Evolutionary conservation across 2,797 vertebrate species (phyloP).

Genomic region (Pseudotriccus pelzelni): DNA sequence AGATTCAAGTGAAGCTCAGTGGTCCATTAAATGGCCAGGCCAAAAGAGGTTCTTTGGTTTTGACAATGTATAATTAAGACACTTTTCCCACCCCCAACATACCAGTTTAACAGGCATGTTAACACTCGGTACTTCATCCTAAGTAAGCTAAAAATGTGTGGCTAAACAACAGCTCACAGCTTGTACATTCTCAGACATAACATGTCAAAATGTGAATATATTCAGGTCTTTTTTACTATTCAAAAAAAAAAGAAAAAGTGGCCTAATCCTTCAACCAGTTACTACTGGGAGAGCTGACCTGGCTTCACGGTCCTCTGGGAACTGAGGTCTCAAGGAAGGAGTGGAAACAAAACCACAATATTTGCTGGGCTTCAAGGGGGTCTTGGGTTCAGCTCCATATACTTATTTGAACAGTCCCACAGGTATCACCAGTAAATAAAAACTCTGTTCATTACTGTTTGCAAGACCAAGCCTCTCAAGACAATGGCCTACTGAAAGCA

Average conservation of each 20-base stretch:
- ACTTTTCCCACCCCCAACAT: constrained; percentile 26
- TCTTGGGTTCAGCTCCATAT: background rate
- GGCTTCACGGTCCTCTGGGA: background rate
- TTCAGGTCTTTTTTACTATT: background rate
- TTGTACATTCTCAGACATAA: constrained; percentile 5
- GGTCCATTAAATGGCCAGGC: constrained; percentile 24
- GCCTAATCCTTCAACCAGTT: background rate
- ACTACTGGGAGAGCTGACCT: background rate
- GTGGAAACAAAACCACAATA: background rate
- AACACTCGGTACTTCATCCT: constrained; percentile 42
- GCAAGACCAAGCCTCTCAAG: background rate
- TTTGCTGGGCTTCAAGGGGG: background rate
- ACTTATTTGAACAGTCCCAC: background rate
- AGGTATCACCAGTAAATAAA: background rate
- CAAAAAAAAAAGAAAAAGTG: background rate
- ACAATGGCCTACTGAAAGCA: background rate
- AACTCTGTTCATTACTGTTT: background rate
- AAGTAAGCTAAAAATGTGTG: constrained; percentile 15
- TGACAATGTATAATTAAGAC: constrained; percentile 40
- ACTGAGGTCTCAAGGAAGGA: background rate
- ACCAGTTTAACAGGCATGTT: constrained; percentile 14
- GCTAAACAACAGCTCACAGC: background rate
- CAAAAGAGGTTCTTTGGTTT: constrained; percentile 39
- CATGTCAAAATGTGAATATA: background rate
- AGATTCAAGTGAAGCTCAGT: constrained; percentile 26